phyloP scores from a whole-genome alignment of 2,113 vertebrate species.

The Monopterus albus region DNA sequence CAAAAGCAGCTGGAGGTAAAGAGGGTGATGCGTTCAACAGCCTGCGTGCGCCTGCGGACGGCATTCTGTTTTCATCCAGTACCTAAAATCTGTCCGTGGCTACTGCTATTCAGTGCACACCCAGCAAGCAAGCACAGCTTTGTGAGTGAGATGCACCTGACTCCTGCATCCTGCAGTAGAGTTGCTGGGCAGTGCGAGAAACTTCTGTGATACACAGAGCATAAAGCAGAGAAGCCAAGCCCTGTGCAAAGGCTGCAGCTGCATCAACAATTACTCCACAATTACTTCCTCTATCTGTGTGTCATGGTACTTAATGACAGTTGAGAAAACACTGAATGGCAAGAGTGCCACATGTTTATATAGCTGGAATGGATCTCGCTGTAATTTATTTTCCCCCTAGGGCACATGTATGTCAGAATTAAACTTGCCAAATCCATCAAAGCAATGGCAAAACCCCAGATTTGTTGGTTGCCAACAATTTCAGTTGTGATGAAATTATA shows the following conservation, averaged over 20 bases:
- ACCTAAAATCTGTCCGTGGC: too few relatives aligned
- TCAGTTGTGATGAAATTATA: not conserved
- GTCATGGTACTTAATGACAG: constrained; percentile 9
- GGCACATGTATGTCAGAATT: not conserved
- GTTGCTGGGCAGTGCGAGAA: constrained; percentile 4
- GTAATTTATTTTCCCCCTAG: not conserved
- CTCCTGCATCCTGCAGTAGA: not conserved
- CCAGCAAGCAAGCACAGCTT: too few relatives aligned
- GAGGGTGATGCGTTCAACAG: too few relatives aligned
- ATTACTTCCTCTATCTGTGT: constrained; percentile 26
- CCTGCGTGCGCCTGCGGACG: too few relatives aligned
- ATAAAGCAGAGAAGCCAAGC: constrained; percentile 18
- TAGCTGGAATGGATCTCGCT: not conserved
- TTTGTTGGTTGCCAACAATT: not conserved
- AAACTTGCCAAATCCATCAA: not conserved
- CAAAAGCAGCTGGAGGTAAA: too few relatives aligned
- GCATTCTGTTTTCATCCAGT: too few relatives aligned
- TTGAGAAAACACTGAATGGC: constrained; percentile 5
- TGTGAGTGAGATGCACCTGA: too few relatives aligned
- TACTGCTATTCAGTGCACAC: too few relatives aligned
- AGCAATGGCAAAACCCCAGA: not conserved
- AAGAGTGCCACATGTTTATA: not conserved
- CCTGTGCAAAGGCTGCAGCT: constrained; percentile 9
- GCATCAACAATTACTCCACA: constrained; percentile 32
- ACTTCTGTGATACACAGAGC: constrained; percentile 36